These are phyloP conservation scores for Passer montanus DNA, from an alignment of 2,113 vertebrate species.

Conservation along the genomic window DNA sequence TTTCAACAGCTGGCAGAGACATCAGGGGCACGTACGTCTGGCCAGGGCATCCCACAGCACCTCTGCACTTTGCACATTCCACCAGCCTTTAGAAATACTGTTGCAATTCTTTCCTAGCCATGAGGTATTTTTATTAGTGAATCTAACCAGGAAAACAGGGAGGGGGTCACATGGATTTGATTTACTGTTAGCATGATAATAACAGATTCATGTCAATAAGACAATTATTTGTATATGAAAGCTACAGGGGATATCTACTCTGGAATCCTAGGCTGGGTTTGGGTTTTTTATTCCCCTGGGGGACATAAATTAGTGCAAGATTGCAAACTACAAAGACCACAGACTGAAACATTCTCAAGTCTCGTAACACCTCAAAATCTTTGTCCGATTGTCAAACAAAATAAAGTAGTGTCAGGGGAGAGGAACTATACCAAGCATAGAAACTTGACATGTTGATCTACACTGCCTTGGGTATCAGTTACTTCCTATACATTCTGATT, in stretches of 20 bases:
- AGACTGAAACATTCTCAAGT: neutral
- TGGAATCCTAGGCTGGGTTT: neutral
- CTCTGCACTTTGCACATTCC: neutral
- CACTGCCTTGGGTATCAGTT: neutral
- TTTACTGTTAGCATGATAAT: slow-evolving; percentile 12
- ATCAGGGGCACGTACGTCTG: neutral
- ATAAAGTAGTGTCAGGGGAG: neutral
- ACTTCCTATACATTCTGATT: neutral
- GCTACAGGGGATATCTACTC: neutral
- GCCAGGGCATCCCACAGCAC: slow-evolving; percentile 17
- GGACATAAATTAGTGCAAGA: slow-evolving; percentile 4
- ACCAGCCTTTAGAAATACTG: neutral
- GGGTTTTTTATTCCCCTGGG: neutral
- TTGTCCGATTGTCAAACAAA: neutral
- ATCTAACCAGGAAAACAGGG: neutral
- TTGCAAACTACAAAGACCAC: neutral
- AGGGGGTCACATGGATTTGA: neutral
- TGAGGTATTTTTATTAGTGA: neutral
- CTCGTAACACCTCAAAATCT: slow-evolving; percentile 18
- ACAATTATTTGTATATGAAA: slow-evolving; percentile 38
- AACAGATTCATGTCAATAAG: neutral
- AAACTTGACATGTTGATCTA: neutral
- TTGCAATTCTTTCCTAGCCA: neutral
- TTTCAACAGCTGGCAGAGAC: slow-evolving; percentile 50
- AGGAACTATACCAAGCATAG: neutral